A percentile compares a stretch with the other conserved stretches of the same genome.
Evolutionary conservation across 2,888 invertebrate genomes (phyloP).

Genomic region (Hydrotaea cyrtoneurina): DNA sequence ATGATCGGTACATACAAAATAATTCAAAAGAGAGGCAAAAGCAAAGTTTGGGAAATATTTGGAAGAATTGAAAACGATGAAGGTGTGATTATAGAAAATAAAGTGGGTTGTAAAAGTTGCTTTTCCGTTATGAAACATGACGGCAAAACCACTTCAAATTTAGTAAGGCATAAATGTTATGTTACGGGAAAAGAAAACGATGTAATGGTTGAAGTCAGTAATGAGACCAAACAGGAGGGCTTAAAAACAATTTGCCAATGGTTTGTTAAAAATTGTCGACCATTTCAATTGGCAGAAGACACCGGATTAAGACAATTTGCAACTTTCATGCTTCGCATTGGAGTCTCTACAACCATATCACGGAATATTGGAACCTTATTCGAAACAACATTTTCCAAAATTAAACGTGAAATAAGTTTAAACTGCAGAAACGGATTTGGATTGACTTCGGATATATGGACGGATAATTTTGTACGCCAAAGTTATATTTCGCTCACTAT

Average conservation of each 20-base stretch:
- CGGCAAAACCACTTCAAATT: no score
- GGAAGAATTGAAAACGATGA: not conserved
- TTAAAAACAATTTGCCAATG: no score
- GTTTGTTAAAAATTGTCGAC: no score
- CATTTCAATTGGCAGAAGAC: not conserved
- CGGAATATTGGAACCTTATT: not conserved
- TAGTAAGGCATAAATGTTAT: no score
- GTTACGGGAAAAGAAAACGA: no score
- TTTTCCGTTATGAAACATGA: no score
- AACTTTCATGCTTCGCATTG: no score
- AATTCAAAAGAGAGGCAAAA: not conserved
- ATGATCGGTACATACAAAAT: not conserved
- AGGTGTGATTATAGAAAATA: not conserved
- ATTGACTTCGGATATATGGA: not conserved
- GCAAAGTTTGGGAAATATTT: not conserved
- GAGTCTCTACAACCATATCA: not conserved
- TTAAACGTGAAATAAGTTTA: not conserved
- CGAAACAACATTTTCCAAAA: not conserved
- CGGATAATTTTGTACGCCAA: not conserved
- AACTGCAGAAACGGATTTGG: not conserved
- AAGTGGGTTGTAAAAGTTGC: not conserved
- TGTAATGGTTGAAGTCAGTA: no score
- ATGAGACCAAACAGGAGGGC: no score
- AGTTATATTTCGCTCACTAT: not conserved
- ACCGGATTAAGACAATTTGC: no score